Conservation (phyloP, 2,797 vertebrate genomes). For the Trematomus bernacchii region DNA sequence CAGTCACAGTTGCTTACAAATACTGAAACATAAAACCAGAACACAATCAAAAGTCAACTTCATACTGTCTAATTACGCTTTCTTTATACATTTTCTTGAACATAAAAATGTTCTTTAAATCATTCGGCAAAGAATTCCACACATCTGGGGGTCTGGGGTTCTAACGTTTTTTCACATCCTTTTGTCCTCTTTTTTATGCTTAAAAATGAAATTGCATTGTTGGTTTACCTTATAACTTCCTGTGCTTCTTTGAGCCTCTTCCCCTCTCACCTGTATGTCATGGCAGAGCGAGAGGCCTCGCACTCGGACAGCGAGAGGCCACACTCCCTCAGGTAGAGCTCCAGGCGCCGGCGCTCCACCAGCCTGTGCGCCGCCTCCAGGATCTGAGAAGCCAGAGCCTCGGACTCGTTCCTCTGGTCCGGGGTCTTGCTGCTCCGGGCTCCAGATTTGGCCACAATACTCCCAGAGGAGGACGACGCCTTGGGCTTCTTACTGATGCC, state of each 20-base stretch:
- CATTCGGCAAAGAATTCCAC: too few relatives aligned
- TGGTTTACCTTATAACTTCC: not conserved
- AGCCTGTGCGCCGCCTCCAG: slow-evolving; percentile 81
- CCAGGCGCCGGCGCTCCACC: slow-evolving; percentile 82
- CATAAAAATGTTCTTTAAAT: too few relatives aligned
- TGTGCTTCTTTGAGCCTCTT: too few relatives aligned
- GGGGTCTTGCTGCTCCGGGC: slow-evolving; percentile 66
- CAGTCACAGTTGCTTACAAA: too few relatives aligned
- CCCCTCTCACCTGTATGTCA: slow-evolving; percentile 86
- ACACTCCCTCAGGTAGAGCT: slow-evolving; percentile 84
- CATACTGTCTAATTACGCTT: too few relatives aligned
- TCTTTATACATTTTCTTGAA: too few relatives aligned
- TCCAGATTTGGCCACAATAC: slow-evolving; percentile 65
- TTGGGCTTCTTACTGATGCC: slow-evolving; percentile 89
- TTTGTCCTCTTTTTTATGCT: not conserved
- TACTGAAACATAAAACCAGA: too few relatives aligned
- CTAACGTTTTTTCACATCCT: not conserved
- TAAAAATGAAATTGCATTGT: not conserved
- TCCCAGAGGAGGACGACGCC: slow-evolving; percentile 72
- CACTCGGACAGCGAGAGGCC: slow-evolving; percentile 80
- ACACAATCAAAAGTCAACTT: too few relatives aligned
- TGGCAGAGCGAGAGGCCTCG: slow-evolving; percentile 77
- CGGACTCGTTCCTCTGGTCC: slow-evolving; percentile 72
- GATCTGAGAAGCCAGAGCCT: slow-evolving; percentile 82
- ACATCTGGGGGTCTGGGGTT: too few relatives aligned